These are phyloP conservation scores for Pteropus alecto DNA, from an alignment of 2,113 vertebrate species.

Conservation along the genomic window DNA sequence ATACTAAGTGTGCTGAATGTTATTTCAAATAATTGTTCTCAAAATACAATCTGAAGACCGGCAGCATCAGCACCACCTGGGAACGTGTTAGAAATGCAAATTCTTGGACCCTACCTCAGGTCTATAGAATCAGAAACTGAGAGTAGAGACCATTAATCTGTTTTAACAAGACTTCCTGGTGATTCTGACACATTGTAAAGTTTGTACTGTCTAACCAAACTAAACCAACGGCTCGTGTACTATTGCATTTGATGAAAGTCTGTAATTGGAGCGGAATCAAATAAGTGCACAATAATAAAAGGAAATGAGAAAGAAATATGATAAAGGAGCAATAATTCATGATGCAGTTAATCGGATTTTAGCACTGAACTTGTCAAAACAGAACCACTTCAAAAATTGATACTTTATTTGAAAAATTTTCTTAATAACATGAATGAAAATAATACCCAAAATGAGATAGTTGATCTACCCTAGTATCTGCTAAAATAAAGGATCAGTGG, in stretches of 20 bases:
- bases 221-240: background rate
- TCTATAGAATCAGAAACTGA: background rate
- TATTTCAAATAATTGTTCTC: background rate
- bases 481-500: background rate
- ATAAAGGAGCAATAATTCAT: background rate
- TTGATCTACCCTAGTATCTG: background rate
- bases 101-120: background rate
- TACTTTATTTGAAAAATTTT: background rate
- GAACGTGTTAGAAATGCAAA: conserved; percentile 36
- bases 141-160: background rate
- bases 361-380: background rate
- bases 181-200: background rate
- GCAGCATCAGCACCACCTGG: background rate
- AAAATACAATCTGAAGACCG: background rate
- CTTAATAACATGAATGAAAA: background rate
- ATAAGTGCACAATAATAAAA: background rate
- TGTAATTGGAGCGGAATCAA: background rate
- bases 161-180: background rate
- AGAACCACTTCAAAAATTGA: background rate
- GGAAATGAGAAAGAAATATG: background rate
- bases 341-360: background rate
- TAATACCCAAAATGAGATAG: background rate
- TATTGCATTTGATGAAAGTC: background rate
- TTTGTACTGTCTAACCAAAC: conserved; percentile 20
- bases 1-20: background rate